Conservation (phyloP, 1,140 invertebrate species). For the Heliconius nattereri region DNA sequence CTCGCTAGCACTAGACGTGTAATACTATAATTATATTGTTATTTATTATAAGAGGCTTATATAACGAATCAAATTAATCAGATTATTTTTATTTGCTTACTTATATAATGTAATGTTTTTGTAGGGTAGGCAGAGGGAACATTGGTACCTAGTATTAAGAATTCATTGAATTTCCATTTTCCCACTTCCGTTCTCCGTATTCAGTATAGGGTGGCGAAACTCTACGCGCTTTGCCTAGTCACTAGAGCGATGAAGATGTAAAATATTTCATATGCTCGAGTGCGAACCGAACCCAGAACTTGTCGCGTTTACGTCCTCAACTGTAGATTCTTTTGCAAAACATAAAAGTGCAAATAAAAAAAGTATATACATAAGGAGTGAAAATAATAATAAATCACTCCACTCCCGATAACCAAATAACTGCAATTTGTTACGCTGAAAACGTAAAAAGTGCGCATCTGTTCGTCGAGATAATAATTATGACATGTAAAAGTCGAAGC, state of each 20-base stretch:
- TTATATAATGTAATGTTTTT: no score
- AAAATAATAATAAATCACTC: constrained; percentile 3
- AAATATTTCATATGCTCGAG: no score
- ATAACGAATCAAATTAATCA: neutral
- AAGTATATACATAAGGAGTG: neutral
- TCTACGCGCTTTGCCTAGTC: no score
- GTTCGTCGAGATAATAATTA: constrained; percentile 17
- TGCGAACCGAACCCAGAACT: no score
- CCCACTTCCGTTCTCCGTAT: no score
- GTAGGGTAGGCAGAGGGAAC: no score
- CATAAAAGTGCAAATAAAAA: neutral
- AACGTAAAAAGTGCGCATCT: constrained; percentile 6
- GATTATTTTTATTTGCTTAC: neutral
- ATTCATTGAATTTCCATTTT: no score
- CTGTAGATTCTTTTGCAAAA: no score
- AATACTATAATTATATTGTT: constrained; percentile 28
- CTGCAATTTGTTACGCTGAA: constrained; percentile 3
- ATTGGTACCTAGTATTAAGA: no score
- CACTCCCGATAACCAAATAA: constrained; percentile 11
- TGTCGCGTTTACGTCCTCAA: neutral
- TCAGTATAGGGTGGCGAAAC: no score
- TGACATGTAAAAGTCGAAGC: constrained; percentile 28
- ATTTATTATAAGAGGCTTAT: neutral
- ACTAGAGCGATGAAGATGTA: no score
- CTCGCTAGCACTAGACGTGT: neutral